Evolutionary conservation across 2,113 vertebrate genomes (phyloP), one percentile per base, ranked within the genome.

Genomic region (Coracopsis vasa): DNA sequence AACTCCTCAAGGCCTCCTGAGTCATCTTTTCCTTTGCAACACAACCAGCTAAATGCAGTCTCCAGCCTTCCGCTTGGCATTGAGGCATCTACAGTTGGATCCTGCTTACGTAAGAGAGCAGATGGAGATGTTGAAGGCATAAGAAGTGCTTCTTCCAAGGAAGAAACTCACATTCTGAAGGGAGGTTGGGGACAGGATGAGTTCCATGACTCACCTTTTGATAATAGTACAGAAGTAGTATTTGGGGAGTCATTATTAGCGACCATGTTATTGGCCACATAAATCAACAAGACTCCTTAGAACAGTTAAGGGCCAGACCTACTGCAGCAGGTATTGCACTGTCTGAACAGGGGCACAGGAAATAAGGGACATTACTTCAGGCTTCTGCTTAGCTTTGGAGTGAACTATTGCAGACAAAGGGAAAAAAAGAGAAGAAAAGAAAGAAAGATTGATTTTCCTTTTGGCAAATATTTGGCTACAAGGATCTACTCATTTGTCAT

Each of bases 401-500:
- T 29, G 72, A 96, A 89, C 65, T 91, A n/a, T 9, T 45, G 42
- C 47, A 83, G 50, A 39, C 45, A 79, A 64, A 16, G 10, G 8
- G 19, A 2, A 8, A 20, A 62, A 27, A 33, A n/a, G 18, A 28
- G 4, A 35, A 44, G 39, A 28, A 35, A 29, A 45, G 5, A 37
- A 64, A 88, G 62, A 81, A 79, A 77, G 41, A 89, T 92, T 88
- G 91, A 92, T 96, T 91, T 94, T 91, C 50, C 41, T 91, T 95
- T 93, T 85, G 82, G 79, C 71, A 96, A 94, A 95, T 96, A 96
- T 93, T 96, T 95, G 86, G 60, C 67, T 86, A 64, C 60, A 47
- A 78, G 60, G 50, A 92, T 64, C 79, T 67, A 56, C 89, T 93
- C 88, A 83, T 88, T 64, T 95, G 94, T 83, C 88, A 90, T 95